Percentiles rank a stretch among this genome's conserved stretches.
phyloP scores from a whole-genome alignment of 2,113 vertebrate species.

The Myrmecophaga tridactyla region DNA sequence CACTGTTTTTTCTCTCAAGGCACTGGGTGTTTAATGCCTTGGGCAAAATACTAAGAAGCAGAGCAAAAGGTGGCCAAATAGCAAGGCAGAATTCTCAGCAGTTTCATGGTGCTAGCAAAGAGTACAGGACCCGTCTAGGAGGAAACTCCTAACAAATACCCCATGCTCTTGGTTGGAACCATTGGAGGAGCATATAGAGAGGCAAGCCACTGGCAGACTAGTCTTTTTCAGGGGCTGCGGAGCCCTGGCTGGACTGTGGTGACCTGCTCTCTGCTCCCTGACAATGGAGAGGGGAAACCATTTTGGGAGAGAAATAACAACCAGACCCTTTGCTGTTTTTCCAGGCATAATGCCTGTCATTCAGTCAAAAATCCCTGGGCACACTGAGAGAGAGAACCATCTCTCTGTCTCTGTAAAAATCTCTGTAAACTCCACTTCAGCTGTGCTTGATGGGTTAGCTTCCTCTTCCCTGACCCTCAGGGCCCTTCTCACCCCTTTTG shows the following conservation, averaged over 20 bases:
- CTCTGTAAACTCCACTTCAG: background rate
- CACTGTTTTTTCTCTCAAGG: background rate
- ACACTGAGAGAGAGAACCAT: background rate
- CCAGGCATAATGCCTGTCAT: background rate
- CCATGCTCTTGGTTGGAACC: background rate
- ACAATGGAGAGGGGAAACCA: rapidly evolving
- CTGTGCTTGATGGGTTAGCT: background rate
- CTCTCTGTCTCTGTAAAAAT: no score
- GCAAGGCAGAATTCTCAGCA: background rate
- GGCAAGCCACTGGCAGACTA: background rate
- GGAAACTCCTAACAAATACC: background rate
- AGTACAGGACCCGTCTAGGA: background rate
- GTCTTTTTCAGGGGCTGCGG: background rate
- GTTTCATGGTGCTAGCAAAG: background rate
- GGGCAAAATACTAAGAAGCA: background rate
- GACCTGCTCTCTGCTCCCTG: background rate
- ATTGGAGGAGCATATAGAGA: background rate
- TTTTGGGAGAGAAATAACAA: background rate
- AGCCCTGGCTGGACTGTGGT: background rate
- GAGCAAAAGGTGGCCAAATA: background rate
- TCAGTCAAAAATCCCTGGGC: no score
- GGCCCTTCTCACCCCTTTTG: background rate
- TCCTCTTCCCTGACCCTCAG: background rate
- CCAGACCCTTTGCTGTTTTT: background rate
- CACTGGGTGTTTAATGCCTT: background rate